Evolutionary conservation across 1,140 invertebrate genomes (phyloP).

Genomic region (Trachymyrmex cornetzi): DNA sequence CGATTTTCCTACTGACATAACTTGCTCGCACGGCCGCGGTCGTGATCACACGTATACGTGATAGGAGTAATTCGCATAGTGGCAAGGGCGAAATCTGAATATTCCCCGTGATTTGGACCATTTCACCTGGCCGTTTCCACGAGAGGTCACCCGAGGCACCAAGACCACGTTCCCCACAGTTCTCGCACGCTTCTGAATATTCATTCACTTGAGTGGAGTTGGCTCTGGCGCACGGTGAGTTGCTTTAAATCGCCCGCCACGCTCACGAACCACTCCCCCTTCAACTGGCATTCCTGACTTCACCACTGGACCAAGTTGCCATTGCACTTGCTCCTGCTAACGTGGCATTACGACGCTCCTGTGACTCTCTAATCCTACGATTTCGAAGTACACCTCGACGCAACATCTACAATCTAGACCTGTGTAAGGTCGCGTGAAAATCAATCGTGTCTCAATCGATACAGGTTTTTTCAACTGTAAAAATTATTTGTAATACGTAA

Average conservation of each 20-base stretch:
- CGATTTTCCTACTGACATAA: slow-evolving; percentile 25
- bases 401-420: neutral
- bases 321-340: slow-evolving; percentile 52
- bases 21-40: neutral
- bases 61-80: slow-evolving; percentile 70
- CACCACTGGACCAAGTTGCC: slow-evolving; percentile 28
- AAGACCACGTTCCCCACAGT: slow-evolving; percentile 66
- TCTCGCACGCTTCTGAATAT: slow-evolving; percentile 73
- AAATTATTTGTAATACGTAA: neutral
- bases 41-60: slow-evolving; percentile 68
- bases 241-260: slow-evolving; percentile 73
- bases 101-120: slow-evolving; percentile 77
- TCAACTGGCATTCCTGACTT: slow-evolving; percentile 45
- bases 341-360: slow-evolving; percentile 24
- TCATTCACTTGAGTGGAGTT: slow-evolving; percentile 69
- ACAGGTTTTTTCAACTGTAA: neutral
- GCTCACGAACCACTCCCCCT: slow-evolving; percentile 21
- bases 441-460: neutral
- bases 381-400: slow-evolving; percentile 19
- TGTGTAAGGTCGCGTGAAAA: neutral
- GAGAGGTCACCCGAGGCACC: slow-evolving; percentile 74
- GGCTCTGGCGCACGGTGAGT: slow-evolving; percentile 39
- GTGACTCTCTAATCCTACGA: slow-evolving; percentile 50
- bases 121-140: slow-evolving; percentile 77
- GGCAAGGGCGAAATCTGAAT: slow-evolving; percentile 66